Percentiles rank a stretch among this genome's conserved stretches.
These are phyloP conservation scores for Thymallus thymallus DNA, from an alignment of 2,113 vertebrate genomes.

Conservation along the genomic window DNA sequence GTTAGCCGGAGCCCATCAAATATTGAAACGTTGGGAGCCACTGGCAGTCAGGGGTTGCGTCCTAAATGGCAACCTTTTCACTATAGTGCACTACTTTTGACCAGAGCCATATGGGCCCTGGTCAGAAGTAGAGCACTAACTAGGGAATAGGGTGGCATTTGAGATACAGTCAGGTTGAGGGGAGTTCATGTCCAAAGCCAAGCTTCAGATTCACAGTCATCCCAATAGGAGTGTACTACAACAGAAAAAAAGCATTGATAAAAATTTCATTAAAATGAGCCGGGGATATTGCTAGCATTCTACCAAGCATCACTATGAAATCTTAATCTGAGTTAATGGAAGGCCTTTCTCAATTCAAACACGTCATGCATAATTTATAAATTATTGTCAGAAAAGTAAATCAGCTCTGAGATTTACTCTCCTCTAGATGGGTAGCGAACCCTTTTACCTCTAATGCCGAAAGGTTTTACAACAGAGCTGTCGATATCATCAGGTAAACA, in stretches of 20 bases:
- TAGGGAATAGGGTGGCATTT: too few species aligned
- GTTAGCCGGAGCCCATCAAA: slow-evolving; percentile 97
- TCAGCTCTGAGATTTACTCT: slow-evolving; percentile 95
- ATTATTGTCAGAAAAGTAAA: slow-evolving; percentile 99
- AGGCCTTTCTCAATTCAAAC: slow-evolving; percentile 99
- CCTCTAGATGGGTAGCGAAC: slow-evolving; percentile 81
- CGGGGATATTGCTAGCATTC: slow-evolving; percentile 99
- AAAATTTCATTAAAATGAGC: slow-evolving; percentile 99
- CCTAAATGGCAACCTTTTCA: too few species aligned
- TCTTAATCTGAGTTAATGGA: slow-evolving; percentile 99
- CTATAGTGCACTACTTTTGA: too few species aligned
- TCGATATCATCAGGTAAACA: slow-evolving; percentile 93
- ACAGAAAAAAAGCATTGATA: slow-evolving; percentile 97
- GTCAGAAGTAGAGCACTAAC: too few species aligned
- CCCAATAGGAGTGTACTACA: slow-evolving; percentile 98
- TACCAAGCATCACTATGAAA: slow-evolving; percentile 98
- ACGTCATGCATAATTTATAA: slow-evolving; percentile 98
- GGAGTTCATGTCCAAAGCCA: slow-evolving; percentile 99
- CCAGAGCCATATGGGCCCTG: too few species aligned
- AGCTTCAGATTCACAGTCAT: slow-evolving; percentile 98
- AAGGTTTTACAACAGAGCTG: slow-evolving; percentile 95
- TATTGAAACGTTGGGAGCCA: slow-evolving; percentile 98
- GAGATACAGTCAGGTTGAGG: slow-evolving; percentile 84
- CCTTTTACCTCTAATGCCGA: slow-evolving; percentile 91
- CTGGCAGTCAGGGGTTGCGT: slow-evolving; percentile 74